These are phyloP conservation scores for Drosophila eugracilis DNA, from an alignment of 1,140 invertebrate genomes.

Conservation along the genomic window DNA sequence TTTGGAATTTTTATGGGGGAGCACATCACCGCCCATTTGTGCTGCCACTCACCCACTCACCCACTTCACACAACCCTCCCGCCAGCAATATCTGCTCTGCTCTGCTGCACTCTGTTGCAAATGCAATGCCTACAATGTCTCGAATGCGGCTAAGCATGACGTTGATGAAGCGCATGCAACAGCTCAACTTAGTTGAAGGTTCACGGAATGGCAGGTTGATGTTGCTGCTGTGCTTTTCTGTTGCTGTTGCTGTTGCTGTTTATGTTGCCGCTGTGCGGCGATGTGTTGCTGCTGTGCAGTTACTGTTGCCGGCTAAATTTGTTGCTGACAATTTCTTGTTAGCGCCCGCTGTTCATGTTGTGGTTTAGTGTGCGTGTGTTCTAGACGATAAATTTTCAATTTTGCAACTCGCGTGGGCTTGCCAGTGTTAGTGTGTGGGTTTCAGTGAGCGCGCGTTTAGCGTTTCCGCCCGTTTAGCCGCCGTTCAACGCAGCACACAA, in stretches of 20 bases:
- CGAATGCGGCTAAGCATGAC: slow-evolving; percentile 77
- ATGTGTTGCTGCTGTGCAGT: slow-evolving; percentile 10
- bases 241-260: slow-evolving; percentile 6
- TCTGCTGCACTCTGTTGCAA: slow-evolving; percentile 36
- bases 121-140: slow-evolving; percentile 69
- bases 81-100: slow-evolving; percentile 4
- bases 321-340: slow-evolving; percentile 82
- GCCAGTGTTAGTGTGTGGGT: slow-evolving; percentile 22
- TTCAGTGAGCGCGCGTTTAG: too few species aligned
- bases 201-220: slow-evolving; percentile 44
- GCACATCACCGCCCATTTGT: not conserved
- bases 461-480: slow-evolving; percentile 77
- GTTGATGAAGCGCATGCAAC: slow-evolving; percentile 79
- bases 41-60: not conserved
- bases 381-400: slow-evolving; percentile 83
- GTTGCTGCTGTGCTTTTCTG: slow-evolving; percentile 13
- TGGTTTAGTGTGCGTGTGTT: slow-evolving; percentile 50
- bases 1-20: slow-evolving; percentile 21
- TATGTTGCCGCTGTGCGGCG: slow-evolving; percentile 10
- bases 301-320: slow-evolving; percentile 55
- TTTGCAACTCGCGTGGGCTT: slow-evolving; percentile 41
- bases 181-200: slow-evolving; percentile 69
- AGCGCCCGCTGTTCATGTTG: slow-evolving; percentile 61
- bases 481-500: slow-evolving; percentile 70
- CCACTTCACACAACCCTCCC: not conserved